Evolutionary conservation across 1,140 invertebrate genomes (phyloP).

Genomic region (Drosophila albomicans): DNA sequence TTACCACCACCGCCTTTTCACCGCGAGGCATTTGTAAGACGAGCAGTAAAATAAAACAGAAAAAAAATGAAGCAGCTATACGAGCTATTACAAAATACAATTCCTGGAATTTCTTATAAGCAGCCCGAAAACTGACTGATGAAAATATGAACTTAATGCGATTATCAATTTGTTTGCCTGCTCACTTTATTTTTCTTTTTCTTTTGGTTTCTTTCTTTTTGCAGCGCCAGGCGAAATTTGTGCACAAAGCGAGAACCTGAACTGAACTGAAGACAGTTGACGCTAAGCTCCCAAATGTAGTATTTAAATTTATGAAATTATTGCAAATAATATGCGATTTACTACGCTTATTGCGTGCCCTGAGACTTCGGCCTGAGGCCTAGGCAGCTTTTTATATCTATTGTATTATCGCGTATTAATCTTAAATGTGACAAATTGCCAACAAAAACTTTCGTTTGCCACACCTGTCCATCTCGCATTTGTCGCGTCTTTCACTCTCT

Average conservation of each 20-base stretch:
- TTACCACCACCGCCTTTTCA: conserved; percentile 41
- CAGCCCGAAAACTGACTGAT: conserved; percentile 1
- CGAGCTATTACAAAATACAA: conserved; percentile 68
- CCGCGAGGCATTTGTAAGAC: conserved; percentile 45
- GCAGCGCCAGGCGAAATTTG: conserved; percentile 42
- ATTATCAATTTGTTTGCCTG: conserved; percentile 54
- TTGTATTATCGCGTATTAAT: conserved; percentile 18
- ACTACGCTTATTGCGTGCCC: neutral
- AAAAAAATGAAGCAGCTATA: conserved; percentile 28
- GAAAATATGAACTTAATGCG: conserved; percentile 39
- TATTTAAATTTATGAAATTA: conserved; percentile 16
- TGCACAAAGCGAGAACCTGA: conserved; percentile 1
- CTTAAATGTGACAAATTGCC: conserved; percentile 42
- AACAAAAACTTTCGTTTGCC: conserved; percentile 40
- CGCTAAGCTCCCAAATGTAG: conserved; percentile 6
- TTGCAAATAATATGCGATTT: neutral
- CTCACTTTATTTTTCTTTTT: conserved; percentile 20
- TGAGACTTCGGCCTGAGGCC: conserved; percentile 1
- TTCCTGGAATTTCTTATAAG: conserved; percentile 64
- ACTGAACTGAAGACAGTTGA: neutral
- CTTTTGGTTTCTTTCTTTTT: conserved; percentile 40
- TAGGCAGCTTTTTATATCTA: conserved; percentile 8
- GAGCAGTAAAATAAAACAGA: conserved; percentile 15
- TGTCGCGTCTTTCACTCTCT: conserved; percentile 23
- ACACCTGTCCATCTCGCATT: conserved; percentile 38